Percentiles rank a stretch among this genome's conserved stretches.
Evolutionary conservation across 1,140 invertebrate genomes (phyloP).

Genomic region (Cheumatopsyche charites): DNA sequence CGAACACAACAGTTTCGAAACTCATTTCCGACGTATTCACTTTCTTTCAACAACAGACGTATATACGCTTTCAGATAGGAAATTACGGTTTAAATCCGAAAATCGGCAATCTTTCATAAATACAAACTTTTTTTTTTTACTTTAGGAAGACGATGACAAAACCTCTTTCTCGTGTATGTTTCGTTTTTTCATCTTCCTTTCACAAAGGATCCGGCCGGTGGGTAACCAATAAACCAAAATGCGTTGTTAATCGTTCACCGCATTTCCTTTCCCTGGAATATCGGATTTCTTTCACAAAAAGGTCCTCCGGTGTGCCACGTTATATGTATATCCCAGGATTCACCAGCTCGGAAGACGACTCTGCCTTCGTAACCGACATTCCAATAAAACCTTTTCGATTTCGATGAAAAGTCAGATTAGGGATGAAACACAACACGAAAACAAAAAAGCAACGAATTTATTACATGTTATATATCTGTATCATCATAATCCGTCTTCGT

Average conservation of each 20-base stretch:
- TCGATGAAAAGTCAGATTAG: too few species aligned
- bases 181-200: conserved; percentile 21
- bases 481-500: too few species aligned
- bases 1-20: not conserved
- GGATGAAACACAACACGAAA: too few species aligned
- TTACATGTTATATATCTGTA: too few species aligned
- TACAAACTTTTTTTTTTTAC: too few species aligned
- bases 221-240: conserved; percentile 45
- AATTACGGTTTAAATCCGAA: not conserved
- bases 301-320: conserved; percentile 13
- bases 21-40: not conserved
- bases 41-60: not conserved
- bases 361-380: not conserved
- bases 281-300: conserved; percentile 45
- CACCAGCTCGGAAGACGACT: conserved; percentile 1
- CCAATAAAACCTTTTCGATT: not conserved
- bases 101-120: not conserved
- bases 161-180: too few species aligned
- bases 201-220: conserved; percentile 36
- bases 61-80: not conserved
- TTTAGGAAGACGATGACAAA: too few species aligned
- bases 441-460: too few species aligned
- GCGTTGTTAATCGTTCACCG: conserved; percentile 47
- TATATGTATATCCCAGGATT: not conserved
- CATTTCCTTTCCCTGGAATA: conserved; percentile 50